A percentile compares a stretch with the other conserved stretches of the same genome.
phyloP scores from a whole-genome alignment of 2,888 invertebrate species.

The Galeopsomyia nigrocyanea region DNA sequence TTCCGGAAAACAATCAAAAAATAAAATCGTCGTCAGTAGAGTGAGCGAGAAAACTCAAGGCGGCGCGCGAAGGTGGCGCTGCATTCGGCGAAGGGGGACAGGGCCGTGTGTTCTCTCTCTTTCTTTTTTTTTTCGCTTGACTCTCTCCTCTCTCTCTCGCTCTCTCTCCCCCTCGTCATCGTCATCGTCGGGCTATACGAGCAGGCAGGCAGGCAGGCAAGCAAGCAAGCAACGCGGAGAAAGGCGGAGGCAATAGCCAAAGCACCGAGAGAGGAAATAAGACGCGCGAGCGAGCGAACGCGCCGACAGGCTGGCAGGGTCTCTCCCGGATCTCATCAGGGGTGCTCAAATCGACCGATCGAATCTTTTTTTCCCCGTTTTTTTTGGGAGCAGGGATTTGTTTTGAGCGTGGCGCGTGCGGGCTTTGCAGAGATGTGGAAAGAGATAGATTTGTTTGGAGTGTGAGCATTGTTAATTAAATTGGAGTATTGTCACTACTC shows the following conservation, averaged over 20 bases:
- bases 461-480: too few relatives aligned
- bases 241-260: slow-evolving; percentile 34
- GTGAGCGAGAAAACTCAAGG: neutral
- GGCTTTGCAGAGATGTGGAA: too few relatives aligned
- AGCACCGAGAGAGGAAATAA: slow-evolving; percentile 36
- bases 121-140: slow-evolving; percentile 2
- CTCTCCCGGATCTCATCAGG: slow-evolving; percentile 48
- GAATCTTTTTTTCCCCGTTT: neutral
- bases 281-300: slow-evolving; percentile 19
- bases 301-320: slow-evolving; percentile 34
- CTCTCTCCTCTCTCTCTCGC: slow-evolving; percentile 16
- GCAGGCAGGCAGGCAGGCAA: too few relatives aligned
- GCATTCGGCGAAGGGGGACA: slow-evolving; percentile 44
- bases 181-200: slow-evolving; percentile 21
- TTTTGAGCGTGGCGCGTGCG: too few relatives aligned
- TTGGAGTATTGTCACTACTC: too few relatives aligned
- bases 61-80: slow-evolving; percentile 39
- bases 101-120: slow-evolving; percentile 35
- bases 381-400: too few relatives aligned
- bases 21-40: too few relatives aligned
- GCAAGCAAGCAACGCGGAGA: slow-evolving; percentile 21
- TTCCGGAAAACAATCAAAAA: too few relatives aligned
- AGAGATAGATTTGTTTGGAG: too few relatives aligned
- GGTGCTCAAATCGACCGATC: slow-evolving; percentile 47
- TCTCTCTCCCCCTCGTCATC: slow-evolving; percentile 32